phyloP scores from a whole-genome alignment of 2,797 vertebrate genomes.

The Nannoperca obscura region DNA sequence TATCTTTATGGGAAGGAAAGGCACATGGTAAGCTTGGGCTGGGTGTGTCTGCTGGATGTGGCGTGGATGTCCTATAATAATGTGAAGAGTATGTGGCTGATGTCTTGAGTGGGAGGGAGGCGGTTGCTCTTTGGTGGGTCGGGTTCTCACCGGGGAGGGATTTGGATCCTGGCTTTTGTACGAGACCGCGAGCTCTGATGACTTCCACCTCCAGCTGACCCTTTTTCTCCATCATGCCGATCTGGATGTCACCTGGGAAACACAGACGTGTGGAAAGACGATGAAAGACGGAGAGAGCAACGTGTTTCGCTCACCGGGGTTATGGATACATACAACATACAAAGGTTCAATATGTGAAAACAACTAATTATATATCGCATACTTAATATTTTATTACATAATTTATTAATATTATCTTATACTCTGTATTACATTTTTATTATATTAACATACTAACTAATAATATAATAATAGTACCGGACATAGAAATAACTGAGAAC shows the following conservation, averaged over 20 bases:
- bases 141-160: slow-evolving; percentile 93
- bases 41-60: not conserved
- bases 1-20: not conserved
- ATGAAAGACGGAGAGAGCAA: not conserved
- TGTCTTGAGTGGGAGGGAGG: not conserved
- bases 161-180: slow-evolving; percentile 97
- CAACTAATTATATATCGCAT: not conserved
- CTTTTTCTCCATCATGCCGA: slow-evolving; percentile 99
- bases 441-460: not conserved
- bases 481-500: not conserved
- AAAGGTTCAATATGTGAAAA: too few relatives aligned
- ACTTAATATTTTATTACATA: not conserved
- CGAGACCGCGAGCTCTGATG: slow-evolving; percentile 95
- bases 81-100: not conserved
- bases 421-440: not conserved
- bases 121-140: not conserved
- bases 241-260: slow-evolving; percentile 94
- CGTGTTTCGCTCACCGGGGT: not conserved
- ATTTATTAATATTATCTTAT: too few relatives aligned
- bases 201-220: slow-evolving; percentile 98
- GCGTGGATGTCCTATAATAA: not conserved
- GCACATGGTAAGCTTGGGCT: not conserved
- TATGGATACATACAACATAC: not conserved
- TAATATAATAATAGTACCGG: not conserved
- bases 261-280: not conserved